Evolutionary conservation across 2,797 vertebrate genomes (phyloP).

Genomic region (Fistularia tabacaria): DNA sequence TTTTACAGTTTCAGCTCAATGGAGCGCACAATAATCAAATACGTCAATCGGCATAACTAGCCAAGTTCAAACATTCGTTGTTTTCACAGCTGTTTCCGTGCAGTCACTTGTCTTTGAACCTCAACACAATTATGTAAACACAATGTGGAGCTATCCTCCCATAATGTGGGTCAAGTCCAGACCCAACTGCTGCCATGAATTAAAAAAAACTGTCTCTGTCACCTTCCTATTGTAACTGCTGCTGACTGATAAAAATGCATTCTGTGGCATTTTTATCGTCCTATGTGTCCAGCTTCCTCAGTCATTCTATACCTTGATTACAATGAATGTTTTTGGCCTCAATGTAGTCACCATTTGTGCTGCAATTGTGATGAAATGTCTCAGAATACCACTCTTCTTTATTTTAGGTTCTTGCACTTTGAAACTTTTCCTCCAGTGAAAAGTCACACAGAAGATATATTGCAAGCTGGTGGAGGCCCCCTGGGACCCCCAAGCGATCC

Average conservation of each 20-base stretch:
- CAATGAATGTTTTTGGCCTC: too few species aligned
- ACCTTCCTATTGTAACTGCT: too few species aligned
- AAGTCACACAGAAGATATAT: constrained; percentile 75
- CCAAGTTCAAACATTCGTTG: constrained; percentile 10
- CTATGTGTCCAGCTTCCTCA: too few species aligned
- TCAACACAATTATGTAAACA: constrained; percentile 14
- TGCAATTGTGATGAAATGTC: too few species aligned
- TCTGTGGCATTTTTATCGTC: too few species aligned
- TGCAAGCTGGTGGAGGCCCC: constrained; percentile 51
- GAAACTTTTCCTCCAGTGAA: too few species aligned
- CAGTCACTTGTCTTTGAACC: constrained; percentile 10
- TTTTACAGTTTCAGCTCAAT: not conserved
- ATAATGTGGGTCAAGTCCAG: constrained; percentile 7
- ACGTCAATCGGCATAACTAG: constrained; percentile 7
- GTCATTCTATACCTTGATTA: too few species aligned
- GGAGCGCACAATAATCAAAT: constrained; percentile 5
- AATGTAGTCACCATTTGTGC: too few species aligned
- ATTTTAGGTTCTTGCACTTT: too few species aligned
- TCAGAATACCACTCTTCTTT: too few species aligned
- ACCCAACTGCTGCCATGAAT: constrained; percentile 20
- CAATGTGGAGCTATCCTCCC: constrained; percentile 6
- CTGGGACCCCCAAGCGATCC: constrained; percentile 66
- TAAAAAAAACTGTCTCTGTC: not conserved
- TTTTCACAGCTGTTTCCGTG: constrained; percentile 20
- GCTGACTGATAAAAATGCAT: too few species aligned